Evolutionary conservation across 2,888 invertebrate genomes (phyloP), one percentile per base, ranked within the genome.

Genomic region (Tubulanus polymorphus): DNA sequence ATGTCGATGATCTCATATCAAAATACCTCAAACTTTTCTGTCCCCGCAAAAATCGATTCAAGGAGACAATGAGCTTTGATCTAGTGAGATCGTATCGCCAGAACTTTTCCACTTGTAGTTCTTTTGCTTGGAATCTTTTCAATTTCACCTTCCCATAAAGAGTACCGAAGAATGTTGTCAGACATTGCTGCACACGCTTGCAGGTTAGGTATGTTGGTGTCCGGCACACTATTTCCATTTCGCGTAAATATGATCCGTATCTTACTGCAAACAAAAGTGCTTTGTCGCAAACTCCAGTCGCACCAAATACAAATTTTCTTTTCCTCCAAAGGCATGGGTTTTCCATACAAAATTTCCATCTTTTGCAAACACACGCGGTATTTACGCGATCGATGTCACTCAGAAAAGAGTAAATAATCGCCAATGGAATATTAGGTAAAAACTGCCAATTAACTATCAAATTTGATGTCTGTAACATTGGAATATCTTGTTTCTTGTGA

Each of bases 51-150:
- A 72, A 71, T 29, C 64, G 57, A 5, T 62, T 61, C 49, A 72
- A 59, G 23, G 62, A 64, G 15, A 59, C 50, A 5, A 70, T 54
- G 25, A 72, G 56, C 27, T 62, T 64, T 35, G 68, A 69, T 48
- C 66, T 55, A 5, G 65, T 61, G 6, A 64, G 59, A 20, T 72
- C 71, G 28, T 62, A 67, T 29, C 69, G 66, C 72, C 72, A 72
- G 59, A 65, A 71, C 20, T 71, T 49, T 25, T 70, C 68, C 18
- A 71, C 49, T 49, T 70, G 68, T 48, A 71, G 54, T 27, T 69
- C 56, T 26, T 63, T 61, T 29, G 70, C 37, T 32, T 67, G 65
- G 49, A 70, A 70, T 20, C 66, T 64, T 15, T 57, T 26, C 3
- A 70, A 55, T 35, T 66, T 60, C 5, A 66, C 59, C 1, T 48